Base-by-base conservation (phyloP, 2,888 invertebrate genomes). In the Protula sp. region DNA sequence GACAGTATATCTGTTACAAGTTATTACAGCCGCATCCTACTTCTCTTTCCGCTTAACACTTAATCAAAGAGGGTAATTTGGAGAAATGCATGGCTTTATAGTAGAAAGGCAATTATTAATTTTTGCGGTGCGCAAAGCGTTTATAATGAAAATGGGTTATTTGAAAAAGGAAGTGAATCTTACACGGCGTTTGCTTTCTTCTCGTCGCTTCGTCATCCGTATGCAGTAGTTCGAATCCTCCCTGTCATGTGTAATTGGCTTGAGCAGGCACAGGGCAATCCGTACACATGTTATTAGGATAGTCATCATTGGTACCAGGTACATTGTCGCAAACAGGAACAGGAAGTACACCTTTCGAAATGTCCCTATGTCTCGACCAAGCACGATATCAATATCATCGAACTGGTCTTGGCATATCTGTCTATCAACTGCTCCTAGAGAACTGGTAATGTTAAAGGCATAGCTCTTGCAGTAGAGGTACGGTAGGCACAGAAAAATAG, bases 321-420 rank as follows among this genome's bases (percentile, higher is more conserved):
- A 83, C 61, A 82, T 75, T 47, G 77, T 70, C 58, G 80, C 64
- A 66, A 82, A 82, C 2, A 82, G 72, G 64, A 79, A 77, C 24
- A 81, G 69, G 68, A 80, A 82, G 67, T 81, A 83, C 14, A 70
- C 72, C 30, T 66, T 68, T 28, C 78, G 73, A 61, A 76, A 75
- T 30, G 61, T 65, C 3, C 71, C 75, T 27, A 19, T 29, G 38
- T 28, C 4, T 22, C 26, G 29, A 19, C 54, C 53, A 22, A 31
- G 30, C 2, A 58, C 5, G 22, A 52, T 22, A 45, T 58, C 58
- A 26, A 58, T 58, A 14, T 45, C 51, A 22, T 58, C 58, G 30
- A 58, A 58, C 38, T 19, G 9, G 19, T 38, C 38, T 14, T 38
- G 9, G 19, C 38, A 38, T 9, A 38, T 78, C 60, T 78, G 74